Evolutionary conservation across 92 coral and sea anemone species (phyloP).

Genomic region (Phenganax marumi): DNA sequence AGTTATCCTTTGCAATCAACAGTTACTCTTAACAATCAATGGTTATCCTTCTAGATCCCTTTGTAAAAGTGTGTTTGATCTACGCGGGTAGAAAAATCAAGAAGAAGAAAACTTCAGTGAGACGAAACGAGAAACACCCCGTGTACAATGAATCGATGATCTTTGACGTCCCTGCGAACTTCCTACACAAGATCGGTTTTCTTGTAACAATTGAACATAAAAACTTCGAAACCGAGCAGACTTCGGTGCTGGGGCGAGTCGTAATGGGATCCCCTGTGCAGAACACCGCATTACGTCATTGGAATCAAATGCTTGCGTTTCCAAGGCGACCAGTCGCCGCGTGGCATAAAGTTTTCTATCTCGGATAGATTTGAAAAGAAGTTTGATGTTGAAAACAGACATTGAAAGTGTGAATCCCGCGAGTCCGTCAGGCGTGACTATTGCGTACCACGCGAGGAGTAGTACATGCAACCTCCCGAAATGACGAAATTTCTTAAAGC

Average conservation of each 20-base stretch:
- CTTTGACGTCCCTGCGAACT: slow-evolving; percentile 82
- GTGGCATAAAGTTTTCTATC: slow-evolving; percentile 70
- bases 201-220: slow-evolving; percentile 92
- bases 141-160: slow-evolving; percentile 96
- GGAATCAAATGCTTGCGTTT: slow-evolving; percentile 93
- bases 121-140: slow-evolving; percentile 80
- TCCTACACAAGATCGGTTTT: slow-evolving; percentile 75
- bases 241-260: slow-evolving; percentile 93
- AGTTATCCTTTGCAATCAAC: not conserved
- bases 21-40: not conserved
- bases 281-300: slow-evolving; percentile 85
- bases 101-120: slow-evolving; percentile 84
- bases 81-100: slow-evolving; percentile 90
- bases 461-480: too few relatives aligned
- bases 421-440: not conserved
- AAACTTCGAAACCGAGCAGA: slow-evolving; percentile 68
- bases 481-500: too few relatives aligned
- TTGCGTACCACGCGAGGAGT: not conserved
- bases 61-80: slow-evolving; percentile 83
- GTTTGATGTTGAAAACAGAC: too few relatives aligned
- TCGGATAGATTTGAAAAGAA: not conserved
- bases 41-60: slow-evolving; percentile 65
- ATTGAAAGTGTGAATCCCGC: not conserved
- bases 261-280: slow-evolving; percentile 91
- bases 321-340: slow-evolving; percentile 94